Evolutionary conservation across 2,888 invertebrate species (phyloP).

Genomic region (Macaria notata): DNA sequence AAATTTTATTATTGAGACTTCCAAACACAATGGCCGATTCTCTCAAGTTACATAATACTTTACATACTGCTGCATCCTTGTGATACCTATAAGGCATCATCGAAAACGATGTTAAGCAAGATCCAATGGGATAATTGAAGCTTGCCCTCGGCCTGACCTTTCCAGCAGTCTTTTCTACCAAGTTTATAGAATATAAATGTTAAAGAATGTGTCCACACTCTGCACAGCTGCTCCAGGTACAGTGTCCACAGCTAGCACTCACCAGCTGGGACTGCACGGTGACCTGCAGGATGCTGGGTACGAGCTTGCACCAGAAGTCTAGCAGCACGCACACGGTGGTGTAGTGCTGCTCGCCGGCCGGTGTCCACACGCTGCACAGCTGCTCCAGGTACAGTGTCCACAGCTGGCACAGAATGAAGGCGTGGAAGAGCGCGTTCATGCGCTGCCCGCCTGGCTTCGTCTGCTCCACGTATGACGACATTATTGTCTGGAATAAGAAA

Average conservation of each 20-base stretch:
- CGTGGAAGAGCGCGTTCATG: conserved; percentile 98
- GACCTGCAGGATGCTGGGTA: conserved; percentile 96
- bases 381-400: conserved; percentile 99
- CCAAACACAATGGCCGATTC: no score
- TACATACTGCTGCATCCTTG: no score
- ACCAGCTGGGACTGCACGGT: conserved; percentile 91
- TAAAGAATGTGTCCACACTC: conserved; percentile 72
- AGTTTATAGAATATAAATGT: no score
- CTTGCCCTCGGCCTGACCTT: no score
- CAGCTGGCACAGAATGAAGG: conserved; percentile 98
- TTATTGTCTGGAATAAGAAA: conserved; percentile 84
- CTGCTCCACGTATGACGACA: conserved; percentile 98
- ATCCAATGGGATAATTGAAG: no score
- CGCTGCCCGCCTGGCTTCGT: conserved; percentile 93
- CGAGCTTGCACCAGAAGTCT: conserved; percentile 99
- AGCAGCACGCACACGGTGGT: conserved; percentile 91
- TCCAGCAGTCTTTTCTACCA: no score
- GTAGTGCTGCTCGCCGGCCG: conserved; percentile 87
- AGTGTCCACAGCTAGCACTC: conserved; percentile 94
- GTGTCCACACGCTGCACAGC: conserved; percentile 85
- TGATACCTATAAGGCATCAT: no score
- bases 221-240: conserved; percentile 95
- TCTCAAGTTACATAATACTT: no score
- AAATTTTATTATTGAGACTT: no score
- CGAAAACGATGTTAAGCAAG: no score